Evolutionary conservation across 1,140 invertebrate species (phyloP), one percentile per base, ranked within the genome.

Genomic region (Drosophila tristis): DNA sequence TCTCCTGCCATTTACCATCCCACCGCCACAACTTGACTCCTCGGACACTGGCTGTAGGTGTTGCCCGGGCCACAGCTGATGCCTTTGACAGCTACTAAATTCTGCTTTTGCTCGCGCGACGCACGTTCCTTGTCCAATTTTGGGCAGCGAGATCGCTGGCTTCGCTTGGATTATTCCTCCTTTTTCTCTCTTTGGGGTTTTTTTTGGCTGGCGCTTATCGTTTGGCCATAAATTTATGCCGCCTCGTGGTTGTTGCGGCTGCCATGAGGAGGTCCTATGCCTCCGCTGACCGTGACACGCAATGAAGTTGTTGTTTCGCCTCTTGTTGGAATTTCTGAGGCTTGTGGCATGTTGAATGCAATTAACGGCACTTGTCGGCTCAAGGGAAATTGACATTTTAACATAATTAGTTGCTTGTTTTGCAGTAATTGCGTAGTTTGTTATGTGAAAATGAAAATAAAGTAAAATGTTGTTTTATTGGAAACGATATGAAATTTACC

Each of bases 1-100:
- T 42, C 70, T 66, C 42, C 42, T 31, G 57, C 62, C 35, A 39
- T 39, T 11, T 39, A 11, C 35, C 35, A 39, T 11, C 35, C 35
- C 35, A 39, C 35, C 35, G 35, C 35, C 35, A 13, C 35, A 39
- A 39, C 35, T 39, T 39, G 35, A 39, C 35, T 39, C 11, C 35
- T 39, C 35, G 35, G 9, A 39, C 35, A 39, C 35, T 44, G 25
- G 68, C 75, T 82, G 82, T 89, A 87, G 84, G 84, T 87, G 82
- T 87, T 87, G 72, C 82, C 81, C 48, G 73, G 64, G 84, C 82
- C 80, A 68, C 74, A 82, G 84, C 84, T 89, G 82, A 87, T 89
- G 82, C 67, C 84, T 87, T 87, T 87, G 82, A 87, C 82, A 87
- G 82, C 82, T 87, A 87, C 82, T 87, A 87, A 87, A 87, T 89